A percentile compares a stretch with the other conserved stretches of the same genome.
Evolutionary conservation across 2,113 vertebrate species (phyloP).

Genomic region (Dicerorhinus sumatrensis): DNA sequence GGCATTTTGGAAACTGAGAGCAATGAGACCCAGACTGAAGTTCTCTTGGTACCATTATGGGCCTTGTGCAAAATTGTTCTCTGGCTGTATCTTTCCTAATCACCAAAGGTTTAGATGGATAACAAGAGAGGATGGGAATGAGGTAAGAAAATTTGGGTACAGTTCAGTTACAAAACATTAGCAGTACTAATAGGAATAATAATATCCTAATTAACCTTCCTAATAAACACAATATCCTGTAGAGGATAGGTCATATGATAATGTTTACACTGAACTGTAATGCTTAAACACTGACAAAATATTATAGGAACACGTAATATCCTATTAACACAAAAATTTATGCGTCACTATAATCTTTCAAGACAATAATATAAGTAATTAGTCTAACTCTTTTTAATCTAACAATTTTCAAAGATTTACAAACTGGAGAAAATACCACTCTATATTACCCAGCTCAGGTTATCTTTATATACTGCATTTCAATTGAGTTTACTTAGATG

Average conservation of each 20-base stretch:
- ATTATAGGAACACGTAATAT: not conserved
- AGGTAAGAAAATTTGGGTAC: not conserved
- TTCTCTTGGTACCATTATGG: not conserved
- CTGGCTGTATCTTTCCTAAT: not conserved
- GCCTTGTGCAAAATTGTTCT: not conserved
- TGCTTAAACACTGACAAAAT: not conserved
- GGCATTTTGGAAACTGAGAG: constrained; percentile 11
- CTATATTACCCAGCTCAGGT: not conserved
- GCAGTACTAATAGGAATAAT: not conserved
- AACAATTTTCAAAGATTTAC: constrained; percentile 45
- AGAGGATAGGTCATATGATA: not conserved
- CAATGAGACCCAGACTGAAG: not conserved
- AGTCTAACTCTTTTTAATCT: not conserved
- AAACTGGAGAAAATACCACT: not conserved
- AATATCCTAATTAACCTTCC: too few relatives aligned
- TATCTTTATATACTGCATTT: not conserved
- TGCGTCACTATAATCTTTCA: constrained; percentile 15
- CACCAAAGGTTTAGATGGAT: not conserved
- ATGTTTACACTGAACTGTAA: not conserved
- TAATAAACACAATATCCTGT: not conserved
- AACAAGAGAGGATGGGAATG: not conserved
- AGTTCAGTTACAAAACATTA: not conserved
- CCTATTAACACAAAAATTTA: not conserved
- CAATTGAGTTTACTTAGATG: not conserved
- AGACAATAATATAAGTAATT: not conserved